Conservation (phyloP, 2,888 invertebrate species). For the Pollenia labialis region DNA sequence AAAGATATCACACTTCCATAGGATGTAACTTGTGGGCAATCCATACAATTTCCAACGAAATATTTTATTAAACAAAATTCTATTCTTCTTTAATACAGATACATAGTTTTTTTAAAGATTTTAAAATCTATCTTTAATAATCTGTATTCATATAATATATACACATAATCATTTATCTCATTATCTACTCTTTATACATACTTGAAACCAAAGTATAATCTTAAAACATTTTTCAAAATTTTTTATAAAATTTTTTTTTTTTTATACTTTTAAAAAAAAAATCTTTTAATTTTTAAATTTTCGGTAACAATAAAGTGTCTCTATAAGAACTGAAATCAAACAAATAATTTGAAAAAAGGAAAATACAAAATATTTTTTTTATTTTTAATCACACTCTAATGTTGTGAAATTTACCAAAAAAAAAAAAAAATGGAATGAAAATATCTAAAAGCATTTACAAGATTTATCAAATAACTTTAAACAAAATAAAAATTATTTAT, state of each 20-base stretch:
- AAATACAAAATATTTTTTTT: constrained; percentile 13
- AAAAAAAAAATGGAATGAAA: constrained; percentile 19
- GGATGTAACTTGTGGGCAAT: constrained; percentile 44
- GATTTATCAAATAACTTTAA: constrained; percentile 44
- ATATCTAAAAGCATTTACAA: constrained; percentile 62
- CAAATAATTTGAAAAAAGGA: constrained; percentile 12
- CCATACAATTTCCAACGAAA: constrained; percentile 64
- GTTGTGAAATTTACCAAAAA: constrained; percentile 64
- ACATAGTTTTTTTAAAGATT: background rate
- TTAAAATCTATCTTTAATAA: constrained; percentile 26
- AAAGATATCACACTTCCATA: constrained; percentile 56
- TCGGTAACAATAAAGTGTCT: constrained; percentile 56
- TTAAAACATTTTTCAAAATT: constrained; percentile 3
- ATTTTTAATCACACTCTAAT: constrained; percentile 63
- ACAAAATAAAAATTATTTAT: constrained; percentile 57
- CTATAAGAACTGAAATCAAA: constrained; percentile 56
- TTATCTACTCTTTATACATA: constrained; percentile 31
- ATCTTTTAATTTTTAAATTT: constrained; percentile 9
- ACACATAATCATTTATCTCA: constrained; percentile 60
- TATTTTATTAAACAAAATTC: constrained; percentile 33
- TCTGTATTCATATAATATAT: constrained; percentile 7
- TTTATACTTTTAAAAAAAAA: background rate
- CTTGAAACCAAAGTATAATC: background rate
- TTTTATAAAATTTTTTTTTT: background rate
- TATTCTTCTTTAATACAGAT: constrained; percentile 11